A percentile compares a stretch with the other conserved stretches of the same genome.
phyloP scores from a whole-genome alignment of 2,888 invertebrate species.

The Marasmarcha lunaedactyla region DNA sequence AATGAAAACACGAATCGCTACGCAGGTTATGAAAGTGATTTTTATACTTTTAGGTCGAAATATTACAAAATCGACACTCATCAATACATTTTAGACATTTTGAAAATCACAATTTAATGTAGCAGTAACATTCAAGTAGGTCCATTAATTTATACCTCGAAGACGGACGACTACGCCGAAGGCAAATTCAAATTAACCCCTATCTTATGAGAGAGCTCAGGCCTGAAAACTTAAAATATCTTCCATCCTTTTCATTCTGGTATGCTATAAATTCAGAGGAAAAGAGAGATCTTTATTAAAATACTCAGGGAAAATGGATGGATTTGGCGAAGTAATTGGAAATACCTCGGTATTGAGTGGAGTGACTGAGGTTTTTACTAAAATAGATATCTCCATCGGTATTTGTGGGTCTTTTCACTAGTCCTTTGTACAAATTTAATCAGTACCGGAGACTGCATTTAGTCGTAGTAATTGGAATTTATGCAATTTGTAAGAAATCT shows the following conservation, averaged over 20 bases:
- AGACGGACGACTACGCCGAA: no score
- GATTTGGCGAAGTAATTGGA: conserved; percentile 62
- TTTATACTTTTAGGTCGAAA: no score
- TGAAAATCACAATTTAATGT: no score
- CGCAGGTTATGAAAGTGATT: no score
- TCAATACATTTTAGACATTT: no score
- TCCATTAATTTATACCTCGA: no score
- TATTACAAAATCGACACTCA: no score
- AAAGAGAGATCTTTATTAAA: conserved; percentile 48
- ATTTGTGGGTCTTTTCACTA: conserved; percentile 28
- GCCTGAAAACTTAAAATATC: conserved; percentile 39
- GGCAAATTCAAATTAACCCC: conserved; percentile 1
- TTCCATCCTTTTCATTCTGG: conserved; percentile 27
- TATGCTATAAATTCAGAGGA: conserved; percentile 12
- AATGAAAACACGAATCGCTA: no score
- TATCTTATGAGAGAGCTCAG: no score
- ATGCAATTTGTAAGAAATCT: conserved; percentile 8
- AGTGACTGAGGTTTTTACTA: conserved; percentile 42
- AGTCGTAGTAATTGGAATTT: conserved; percentile 47
- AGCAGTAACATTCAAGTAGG: no score
- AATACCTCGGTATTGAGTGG: conserved; percentile 60
- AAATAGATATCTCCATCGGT: conserved; percentile 42
- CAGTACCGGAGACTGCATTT: conserved; percentile 36
- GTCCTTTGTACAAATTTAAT: conserved; percentile 58
- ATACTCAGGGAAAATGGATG: conserved; percentile 58